Base-by-base conservation (phyloP, 2,113 vertebrate genomes). In the Pachyramphus minor region DNA sequence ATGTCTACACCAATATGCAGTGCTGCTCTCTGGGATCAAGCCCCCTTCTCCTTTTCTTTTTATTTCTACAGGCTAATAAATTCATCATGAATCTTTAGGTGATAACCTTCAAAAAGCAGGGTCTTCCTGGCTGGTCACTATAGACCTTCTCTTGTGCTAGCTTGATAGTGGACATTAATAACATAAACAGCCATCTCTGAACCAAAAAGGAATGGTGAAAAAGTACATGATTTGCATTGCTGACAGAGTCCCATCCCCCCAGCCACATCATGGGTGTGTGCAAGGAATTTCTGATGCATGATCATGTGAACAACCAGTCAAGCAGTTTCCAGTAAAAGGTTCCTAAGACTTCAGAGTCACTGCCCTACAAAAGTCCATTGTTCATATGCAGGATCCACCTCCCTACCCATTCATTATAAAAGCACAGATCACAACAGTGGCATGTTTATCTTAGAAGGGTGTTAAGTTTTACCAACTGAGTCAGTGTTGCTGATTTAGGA, bases 401-500 rank as follows among this genome's bases (percentile, higher is more conserved):
- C 67, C 47, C 45, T 60, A 49, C 22, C 63, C 92, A 89, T 52
- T 93, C 72, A 83, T 90, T 94, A 90, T 28, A 87, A 78, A 82
- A 92, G n/a, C 84, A 82, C 7, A 28, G 47, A 73, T 85, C 84
- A 82, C 83, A 93, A 72, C 80, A 83, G 80, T 47, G 56, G 56
- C 66, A 27, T 93, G 47, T 93, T 97, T 95, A 79, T 95, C 30
- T 92, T 89, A 90, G 71, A 37, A 72, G 79, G 87, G 90, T 94
- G 85, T 73, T 92, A 81, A 89, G 4, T 68, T 19, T 73, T 72
- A 84, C 78, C 80, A 93, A 59, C n/a, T 72, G 69, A 87, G 72
- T 95, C 89, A 91, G 52, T 56, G 71, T 14, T 1, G 0, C 52
- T 86, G 14, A 11, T 80, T 78, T 45, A 73, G 56, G 53, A 25